Base-by-base conservation (phyloP, 2,113 vertebrate species). In the Perca schrenkii region DNA sequence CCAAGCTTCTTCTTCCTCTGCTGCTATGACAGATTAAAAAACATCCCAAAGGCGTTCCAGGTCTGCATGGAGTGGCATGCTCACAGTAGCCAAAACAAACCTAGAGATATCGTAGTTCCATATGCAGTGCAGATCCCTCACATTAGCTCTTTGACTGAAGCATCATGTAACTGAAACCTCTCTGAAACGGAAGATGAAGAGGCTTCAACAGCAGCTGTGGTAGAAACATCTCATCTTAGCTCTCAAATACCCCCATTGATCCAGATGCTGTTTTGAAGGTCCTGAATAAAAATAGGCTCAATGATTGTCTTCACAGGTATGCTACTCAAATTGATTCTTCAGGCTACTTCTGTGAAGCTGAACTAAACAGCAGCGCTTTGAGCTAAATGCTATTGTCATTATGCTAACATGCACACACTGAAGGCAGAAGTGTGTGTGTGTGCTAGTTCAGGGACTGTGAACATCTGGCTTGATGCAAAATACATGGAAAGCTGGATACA, bases 61-160 rank as follows among this genome's bases (percentile, higher is more conserved):
- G 83, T 85, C 63, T 86, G 67, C 71, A 62, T n/a, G 21, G 81
- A 68, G 77, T 80, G 68, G 53, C 57, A 63, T 5, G 60, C 46
- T 54, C 34, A 40, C 61, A 47, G 70, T 22, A 76, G 84, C 86
- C 86, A 88, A 84, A 86, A 84, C 69, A 77, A 86, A 86, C 67
- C 40, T 15, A 25, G 40, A 76, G 22, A 61, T 53, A 80, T 69
- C 81, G 68, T 63, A 40, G 74, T 73, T 34, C 68, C 56, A 74
- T 25, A 73, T 46, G n/a, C 8, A 40, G 62, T 46, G 25, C 71
- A 82, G 61, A 63, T 53, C 36, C 53, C n/a, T 10, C 13, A 11
- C 67, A 63, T 68, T 34, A 78, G 16, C 68, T 71, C 25, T 82
- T 22, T 79, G 46, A 85, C 49, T 67, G 54, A 79, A 63, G 36